Base-by-base conservation (phyloP, 1,140 invertebrate species). In the Nymphalis io region DNA sequence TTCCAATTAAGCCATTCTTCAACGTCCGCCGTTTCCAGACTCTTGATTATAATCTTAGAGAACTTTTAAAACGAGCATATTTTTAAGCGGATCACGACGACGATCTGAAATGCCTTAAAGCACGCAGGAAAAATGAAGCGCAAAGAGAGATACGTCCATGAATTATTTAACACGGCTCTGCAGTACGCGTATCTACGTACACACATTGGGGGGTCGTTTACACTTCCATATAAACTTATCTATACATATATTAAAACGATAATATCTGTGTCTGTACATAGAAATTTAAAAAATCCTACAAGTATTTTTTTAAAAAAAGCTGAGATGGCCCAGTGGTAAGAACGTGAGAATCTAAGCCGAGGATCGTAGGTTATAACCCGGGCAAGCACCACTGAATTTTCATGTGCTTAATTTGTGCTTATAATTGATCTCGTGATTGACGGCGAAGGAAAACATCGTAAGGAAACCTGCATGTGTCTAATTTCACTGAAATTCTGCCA, bases 111-210 rank as follows among this genome's bases (percentile, higher is more conserved):
- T 12, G 40, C 33, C 60, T 48, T 61, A 46, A 46, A 16, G 21
- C n/a, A 16, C 42, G n/a, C 15, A 48, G 42, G 44, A 61, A 61
- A 61, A 61, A 61, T 61, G 42, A 61, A n/a, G 60, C 60, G 42
- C 23, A 46, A 61, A 61, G 60, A 40, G 44, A 61, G 60, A 33
- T 61, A 61, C 38, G 42, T 20, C 44, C 40, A 61, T 61, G 60
- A 61, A 61, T 61, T 61, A 61, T 61, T 61, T 46, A 61, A 20
- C 60, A 61, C 46, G 18, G 10, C 16, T 51, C 46, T 20, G 18
- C 16, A 18, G 18, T 20, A 20, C 46, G 46, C 46, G 46, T 51
- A 51, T 51, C 46, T 51, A 16, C 46, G 46, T 51, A 51, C 46
- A 18, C 46, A 51, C 10, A 33, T 20, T 46, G n/a, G 15, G 44